Percentiles rank a stretch among this genome's conserved stretches.
These are phyloP conservation scores for Argyresthia goedartella DNA, from an alignment of 2,888 invertebrate species.

Conservation along the genomic window DNA sequence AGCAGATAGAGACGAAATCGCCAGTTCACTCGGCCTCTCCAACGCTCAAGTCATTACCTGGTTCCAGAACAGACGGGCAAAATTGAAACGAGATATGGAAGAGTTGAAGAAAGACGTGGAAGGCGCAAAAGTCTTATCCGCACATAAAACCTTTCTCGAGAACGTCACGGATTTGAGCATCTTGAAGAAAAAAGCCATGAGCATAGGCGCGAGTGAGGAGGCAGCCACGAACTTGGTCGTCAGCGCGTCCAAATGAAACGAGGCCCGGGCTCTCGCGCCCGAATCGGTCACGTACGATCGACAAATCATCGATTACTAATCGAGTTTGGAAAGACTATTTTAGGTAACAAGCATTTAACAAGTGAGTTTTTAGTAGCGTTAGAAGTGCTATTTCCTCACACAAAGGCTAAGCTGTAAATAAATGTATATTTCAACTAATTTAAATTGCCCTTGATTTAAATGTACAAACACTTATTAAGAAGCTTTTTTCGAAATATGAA, in stretches of 20 bases:
- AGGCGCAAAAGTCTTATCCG: constrained; percentile 88
- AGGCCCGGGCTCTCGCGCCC: constrained; percentile 46
- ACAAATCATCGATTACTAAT: constrained; percentile 52
- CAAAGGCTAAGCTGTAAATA: constrained; percentile 1
- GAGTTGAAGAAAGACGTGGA: constrained; percentile 97
- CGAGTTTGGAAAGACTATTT: constrained; percentile 7
- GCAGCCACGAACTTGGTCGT: constrained; percentile 74
- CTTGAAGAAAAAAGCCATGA: constrained; percentile 88
- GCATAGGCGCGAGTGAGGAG: constrained; percentile 73
- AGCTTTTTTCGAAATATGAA: constrained; percentile 63
- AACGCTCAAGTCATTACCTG: constrained; percentile 99
- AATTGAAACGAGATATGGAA: constrained; percentile 96
- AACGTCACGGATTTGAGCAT: constrained; percentile 93
- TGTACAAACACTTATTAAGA: constrained; percentile 52
- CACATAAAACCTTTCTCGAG: constrained; percentile 91
- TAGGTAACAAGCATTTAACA: constrained; percentile 3
- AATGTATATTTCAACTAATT: neutral
- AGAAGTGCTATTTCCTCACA: neutral
- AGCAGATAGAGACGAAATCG: constrained; percentile 97
- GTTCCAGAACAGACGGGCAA: constrained; percentile 95
- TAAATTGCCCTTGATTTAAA: constrained; percentile 11
- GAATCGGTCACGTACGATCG: constrained; percentile 41
- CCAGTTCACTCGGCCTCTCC: constrained; percentile 93
- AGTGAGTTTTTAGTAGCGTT: neutral
- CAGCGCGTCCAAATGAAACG: constrained; percentile 67